These are phyloP conservation scores for Spatulosminthurus flaviceps DNA, from an alignment of 2,888 invertebrate genomes.

Conservation along the genomic window DNA sequence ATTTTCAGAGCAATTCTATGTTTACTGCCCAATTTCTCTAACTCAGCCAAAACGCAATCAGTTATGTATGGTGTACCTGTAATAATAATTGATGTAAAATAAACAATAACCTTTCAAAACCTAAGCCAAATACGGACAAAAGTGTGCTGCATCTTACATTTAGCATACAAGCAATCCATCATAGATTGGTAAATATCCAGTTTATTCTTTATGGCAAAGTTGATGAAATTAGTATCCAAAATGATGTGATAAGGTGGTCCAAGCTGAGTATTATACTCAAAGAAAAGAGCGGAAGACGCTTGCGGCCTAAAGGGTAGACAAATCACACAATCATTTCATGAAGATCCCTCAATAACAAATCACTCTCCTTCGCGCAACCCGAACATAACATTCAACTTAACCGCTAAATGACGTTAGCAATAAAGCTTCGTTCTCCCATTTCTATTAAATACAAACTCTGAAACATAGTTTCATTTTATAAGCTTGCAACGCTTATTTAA, in stretches of 20 bases:
- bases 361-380: not conserved
- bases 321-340: not conserved
- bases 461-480: too few relatives aligned
- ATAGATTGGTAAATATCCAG: constrained; percentile 95
- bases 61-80: constrained; percentile 95
- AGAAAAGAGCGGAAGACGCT: constrained; percentile 92
- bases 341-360: not conserved
- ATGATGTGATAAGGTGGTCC: constrained; percentile 98
- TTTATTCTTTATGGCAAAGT: constrained; percentile 98
- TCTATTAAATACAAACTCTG: too few relatives aligned
- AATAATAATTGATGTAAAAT: not conserved
- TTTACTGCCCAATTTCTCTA: constrained; percentile 95
- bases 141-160: too few relatives aligned
- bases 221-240: constrained; percentile 97
- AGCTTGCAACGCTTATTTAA: too few relatives aligned
- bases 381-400: not conserved
- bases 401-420: not conserved
- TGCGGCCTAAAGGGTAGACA: constrained; percentile 72
- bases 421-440: too few relatives aligned
- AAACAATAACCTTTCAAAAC: too few relatives aligned
- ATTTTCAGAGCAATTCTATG: constrained; percentile 94
- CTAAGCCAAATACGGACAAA: too few relatives aligned
- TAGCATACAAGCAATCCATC: constrained; percentile 99
- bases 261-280: constrained; percentile 96
- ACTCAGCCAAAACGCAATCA: constrained; percentile 96